Evolutionary conservation across 2,797 vertebrate genomes (phyloP).

Genomic region (Poecilia velifera): DNA sequence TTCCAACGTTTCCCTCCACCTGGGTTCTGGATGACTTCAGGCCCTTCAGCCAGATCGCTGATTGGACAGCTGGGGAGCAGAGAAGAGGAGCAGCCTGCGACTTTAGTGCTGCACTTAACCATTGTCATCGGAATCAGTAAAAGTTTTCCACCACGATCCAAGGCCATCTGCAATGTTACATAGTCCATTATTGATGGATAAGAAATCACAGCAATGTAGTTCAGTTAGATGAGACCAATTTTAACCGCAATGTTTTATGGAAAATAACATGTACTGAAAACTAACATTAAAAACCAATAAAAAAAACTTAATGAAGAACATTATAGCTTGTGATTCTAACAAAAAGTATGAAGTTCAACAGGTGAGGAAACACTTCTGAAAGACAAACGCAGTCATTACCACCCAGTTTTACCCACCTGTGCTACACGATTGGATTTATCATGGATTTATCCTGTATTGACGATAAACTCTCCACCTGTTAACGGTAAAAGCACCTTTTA

Average conservation of each 20-base stretch:
- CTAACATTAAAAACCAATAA: neutral
- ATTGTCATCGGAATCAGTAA: slow-evolving; percentile 23
- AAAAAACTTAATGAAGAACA: neutral
- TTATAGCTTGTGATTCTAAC: neutral
- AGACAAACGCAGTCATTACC: slow-evolving; percentile 19
- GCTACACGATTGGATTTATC: neutral
- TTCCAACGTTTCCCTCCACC: slow-evolving; percentile 54
- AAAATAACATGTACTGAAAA: neutral
- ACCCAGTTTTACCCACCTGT: neutral
- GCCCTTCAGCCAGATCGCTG: slow-evolving; percentile 47
- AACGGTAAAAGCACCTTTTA: neutral
- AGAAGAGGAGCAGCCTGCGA: slow-evolving; percentile 23
- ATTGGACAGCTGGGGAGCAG: slow-evolving; percentile 21
- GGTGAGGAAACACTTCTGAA: neutral
- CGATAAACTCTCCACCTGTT: neutral
- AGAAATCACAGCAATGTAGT: neutral
- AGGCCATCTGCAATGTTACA: slow-evolving; percentile 18
- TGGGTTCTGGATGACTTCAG: slow-evolving; percentile 50
- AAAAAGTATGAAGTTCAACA: neutral
- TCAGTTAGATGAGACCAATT: neutral
- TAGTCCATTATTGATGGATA: neutral
- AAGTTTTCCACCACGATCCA: slow-evolving; percentile 15
- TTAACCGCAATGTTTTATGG: neutral
- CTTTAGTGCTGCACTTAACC: slow-evolving; percentile 11
- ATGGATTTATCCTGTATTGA: neutral